Evolutionary conservation across 2,888 invertebrate species (phyloP).

Genomic region (Macrosiphum euphorbiae): DNA sequence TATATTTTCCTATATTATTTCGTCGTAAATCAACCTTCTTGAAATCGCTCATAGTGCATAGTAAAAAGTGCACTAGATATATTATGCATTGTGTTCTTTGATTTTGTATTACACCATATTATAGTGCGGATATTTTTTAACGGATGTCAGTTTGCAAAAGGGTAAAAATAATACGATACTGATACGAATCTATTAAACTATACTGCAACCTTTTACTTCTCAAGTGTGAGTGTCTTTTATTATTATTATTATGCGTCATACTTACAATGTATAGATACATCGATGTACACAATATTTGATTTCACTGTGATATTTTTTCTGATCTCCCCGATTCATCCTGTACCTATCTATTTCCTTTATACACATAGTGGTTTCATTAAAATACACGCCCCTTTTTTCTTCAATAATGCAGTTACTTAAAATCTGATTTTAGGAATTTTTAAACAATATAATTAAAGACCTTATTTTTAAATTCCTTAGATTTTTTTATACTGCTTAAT

Average conservation of each 20-base stretch:
- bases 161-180: background rate
- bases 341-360: background rate
- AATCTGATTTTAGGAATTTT: too few relatives aligned
- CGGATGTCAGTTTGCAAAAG: background rate
- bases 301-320: background rate
- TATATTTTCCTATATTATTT: background rate
- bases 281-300: background rate
- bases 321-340: background rate
- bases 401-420: too few relatives aligned
- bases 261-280: background rate
- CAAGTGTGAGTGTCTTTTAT: background rate
- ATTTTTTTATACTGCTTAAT: too few relatives aligned
- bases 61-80: background rate
- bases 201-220: background rate
- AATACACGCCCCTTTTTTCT: too few relatives aligned
- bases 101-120: too few relatives aligned
- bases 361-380: too few relatives aligned
- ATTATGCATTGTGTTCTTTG: background rate
- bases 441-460: too few relatives aligned
- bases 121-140: background rate
- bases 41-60: background rate
- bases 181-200: background rate
- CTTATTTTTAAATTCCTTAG: too few relatives aligned
- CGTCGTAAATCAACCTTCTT: background rate
- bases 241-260: background rate